phyloP scores from a whole-genome alignment of 2,113 vertebrate genomes.

The Hypocryptadius cinnamomeus region DNA sequence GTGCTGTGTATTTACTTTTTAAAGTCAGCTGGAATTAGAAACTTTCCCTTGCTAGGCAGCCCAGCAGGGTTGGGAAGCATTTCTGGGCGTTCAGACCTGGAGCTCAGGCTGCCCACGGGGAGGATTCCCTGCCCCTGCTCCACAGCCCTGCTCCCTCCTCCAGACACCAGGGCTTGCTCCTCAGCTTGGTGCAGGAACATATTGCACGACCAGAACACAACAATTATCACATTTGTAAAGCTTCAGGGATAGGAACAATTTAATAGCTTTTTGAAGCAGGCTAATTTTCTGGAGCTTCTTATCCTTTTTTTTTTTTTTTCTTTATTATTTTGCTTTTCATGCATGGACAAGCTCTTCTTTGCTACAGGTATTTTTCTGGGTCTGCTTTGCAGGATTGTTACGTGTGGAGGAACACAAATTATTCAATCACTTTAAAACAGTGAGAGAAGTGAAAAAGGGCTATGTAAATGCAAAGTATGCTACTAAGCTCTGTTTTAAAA shows the following conservation, averaged over 20 bases:
- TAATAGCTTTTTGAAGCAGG: constrained; percentile 65
- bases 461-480: background rate
- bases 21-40: constrained; percentile 62
- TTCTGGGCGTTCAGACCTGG: constrained; percentile 60
- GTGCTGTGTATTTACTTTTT: constrained; percentile 58
- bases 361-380: constrained; percentile 59
- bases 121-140: constrained; percentile 46
- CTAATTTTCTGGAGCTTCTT: constrained; percentile 65
- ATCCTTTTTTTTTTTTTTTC: background rate
- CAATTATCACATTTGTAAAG: constrained; percentile 70
- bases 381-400: constrained; percentile 43
- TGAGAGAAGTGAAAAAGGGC: background rate
- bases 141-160: constrained; percentile 4
- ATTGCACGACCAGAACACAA: constrained; percentile 56
- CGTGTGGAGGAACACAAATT: constrained; percentile 22
- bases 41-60: constrained; percentile 68
- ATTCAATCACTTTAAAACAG: constrained; percentile 16
- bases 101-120: constrained; percentile 55
- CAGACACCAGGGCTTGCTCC: background rate
- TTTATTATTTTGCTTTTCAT: constrained; percentile 50
- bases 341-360: constrained; percentile 59
- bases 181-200: constrained; percentile 30
- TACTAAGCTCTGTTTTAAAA: background rate
- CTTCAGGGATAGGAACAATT: constrained; percentile 64
- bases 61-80: constrained; percentile 45